Evolutionary conservation across 1,140 invertebrate genomes (phyloP), one percentile per base, ranked within the genome.

Genomic region (Vanessa tameamea): DNA sequence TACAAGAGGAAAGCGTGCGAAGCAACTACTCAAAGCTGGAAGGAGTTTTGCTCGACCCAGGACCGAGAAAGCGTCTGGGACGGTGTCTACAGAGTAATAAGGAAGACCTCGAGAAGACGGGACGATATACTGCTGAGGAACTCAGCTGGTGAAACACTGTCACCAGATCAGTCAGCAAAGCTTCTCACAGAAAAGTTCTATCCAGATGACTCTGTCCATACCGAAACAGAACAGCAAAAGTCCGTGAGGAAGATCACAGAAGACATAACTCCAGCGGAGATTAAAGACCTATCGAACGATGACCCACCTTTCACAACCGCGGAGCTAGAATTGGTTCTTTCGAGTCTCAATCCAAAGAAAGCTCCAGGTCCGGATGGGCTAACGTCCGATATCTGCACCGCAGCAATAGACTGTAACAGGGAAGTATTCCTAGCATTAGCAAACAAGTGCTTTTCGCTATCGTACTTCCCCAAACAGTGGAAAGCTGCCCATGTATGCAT

Each of bases 181-280:
- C 64, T 7, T 20, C 64, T 79, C 12, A 64, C 78, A 2, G 51
- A 72, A n/a, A 78, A 77, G 1, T 81, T 82, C 47, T 82, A 73
- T 37, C 80, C 80, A 0, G 69, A 73, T 2, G 80, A 82, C 65
- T 47, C 26, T 31, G 26, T 31, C 26, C 26, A 31, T 31, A 2
- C 26, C 26, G 26, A 31, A 31, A 31, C 26, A 31, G 26, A 31
- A 31, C 26, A 31, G 26, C 26, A 31, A 31, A 31, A 31, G 26
- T 31, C 31, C 16, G 15, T 51, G 1, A 51, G 69, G 14, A 11
- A 12, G 2, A 14, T 16, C 3, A 47, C 12, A 2, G 51, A 57
- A 16, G 31, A 31, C 50, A 57, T 7, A 57, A 57, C 51, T 57
- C 65, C 50, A n/a, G 66, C 51, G 51, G 66, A 68, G 23, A 55